Evolutionary conservation across 2,888 invertebrate species (phyloP), one percentile per base, ranked within the genome.

Genomic region (Pteria penguin): DNA sequence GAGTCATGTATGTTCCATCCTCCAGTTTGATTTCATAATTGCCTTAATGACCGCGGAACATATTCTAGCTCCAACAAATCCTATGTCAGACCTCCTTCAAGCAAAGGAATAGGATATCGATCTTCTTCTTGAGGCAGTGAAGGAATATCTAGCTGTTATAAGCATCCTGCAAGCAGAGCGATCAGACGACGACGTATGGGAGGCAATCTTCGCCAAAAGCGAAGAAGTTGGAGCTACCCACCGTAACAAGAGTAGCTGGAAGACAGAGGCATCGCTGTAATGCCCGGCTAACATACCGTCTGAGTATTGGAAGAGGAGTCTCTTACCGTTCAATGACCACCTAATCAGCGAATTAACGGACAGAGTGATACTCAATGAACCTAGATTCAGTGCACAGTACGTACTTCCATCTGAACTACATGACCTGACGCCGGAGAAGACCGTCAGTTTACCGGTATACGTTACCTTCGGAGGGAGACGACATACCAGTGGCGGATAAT

Each of bases 281-380:
- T 68, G 69, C 74, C 31, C 76, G 45, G 72, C 74, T 36, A 29
- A 57, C 5, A 72, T 36, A 4, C 60, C 72, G 45, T 74, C 63
- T 29, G 68, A 76, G 31, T 72, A 74, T 72, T 76, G 74, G 72
- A 62, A 66, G 60, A 36, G 65, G 27, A 79, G 76, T 62, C 61
- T 76, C 70, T 58, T 73, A 24, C 73, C 70, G 18, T 79, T 76
- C 60, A 52, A 62, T 11, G 75, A 78, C 62, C 78, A 75, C 58
- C 36, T 74, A 31, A 31, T 66, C n/a, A 26, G 66, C 26, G 65
- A 75, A 60, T 63, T 79, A n/a, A 57, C n/a, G n/a, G n/a, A n/a
- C n/a, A 57, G 72, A 29, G 31, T 72, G n/a, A 4, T 57, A 24
- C 32, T 52, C n/a, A 32, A 31, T 24, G 33, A 45, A n/a, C 63